Evolutionary conservation across 2,113 vertebrate genomes (phyloP), one percentile per base, ranked within the genome.

Genomic region (Urocolius indicus): DNA sequence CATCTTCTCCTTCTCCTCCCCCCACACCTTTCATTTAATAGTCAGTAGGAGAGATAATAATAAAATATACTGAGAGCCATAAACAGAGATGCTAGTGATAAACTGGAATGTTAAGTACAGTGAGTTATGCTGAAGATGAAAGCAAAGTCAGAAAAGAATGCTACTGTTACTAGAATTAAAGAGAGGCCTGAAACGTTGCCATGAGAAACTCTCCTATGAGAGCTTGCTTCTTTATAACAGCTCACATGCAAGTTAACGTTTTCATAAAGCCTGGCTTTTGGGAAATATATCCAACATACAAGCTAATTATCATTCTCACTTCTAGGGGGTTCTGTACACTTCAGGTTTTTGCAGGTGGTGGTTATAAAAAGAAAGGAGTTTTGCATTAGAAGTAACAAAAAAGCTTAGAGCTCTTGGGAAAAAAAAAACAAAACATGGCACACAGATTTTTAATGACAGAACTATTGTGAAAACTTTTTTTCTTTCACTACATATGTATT

Each of bases 141-240:
- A 95, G 81, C n/a, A 57, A 77, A 96, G 73, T 49, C 91, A 95
- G 80, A 91, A 65, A 91, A 96, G 68, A 92, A 96, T 87, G 91
- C 86, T 91, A 91, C 91, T 96, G 82, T 87, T 91, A 91, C 52
- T 32, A 58, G 59, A 29, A 59, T 84, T 89, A 76, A 95, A 84
- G 81, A 84, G 49, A 45, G 83, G 79, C 30, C 71, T 96, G 83
- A 95, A 91, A 67, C 57, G 54, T 5, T 89, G 88, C 93, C 86
- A 71, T 62, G 51, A 84, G 49, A 84, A 92, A 74, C 5, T 32
- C 45, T 89, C 46, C 55, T 43, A 18, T 29, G 38, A 68, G 12
- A 89, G 54, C 38, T 51, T 90, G 23, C 36, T 73, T 54, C 79
- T 69, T 92, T 86, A 43, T 17, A 43, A 68, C 4, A 93, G 81